Evolutionary conservation across 2,888 invertebrate species (phyloP).

Genomic region (Arctia plantaginis): DNA sequence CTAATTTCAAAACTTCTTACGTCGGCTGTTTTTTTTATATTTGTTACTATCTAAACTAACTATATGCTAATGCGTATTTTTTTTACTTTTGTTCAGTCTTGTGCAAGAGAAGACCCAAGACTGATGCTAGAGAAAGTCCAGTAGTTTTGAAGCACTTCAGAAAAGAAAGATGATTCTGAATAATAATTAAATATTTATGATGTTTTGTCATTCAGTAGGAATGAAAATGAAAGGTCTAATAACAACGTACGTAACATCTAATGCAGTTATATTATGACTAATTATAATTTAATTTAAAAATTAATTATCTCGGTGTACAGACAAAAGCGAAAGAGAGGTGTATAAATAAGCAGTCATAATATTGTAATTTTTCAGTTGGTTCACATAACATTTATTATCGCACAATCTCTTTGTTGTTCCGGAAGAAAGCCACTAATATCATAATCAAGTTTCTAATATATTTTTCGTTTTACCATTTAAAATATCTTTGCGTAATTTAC

Average conservation of each 20-base stretch:
- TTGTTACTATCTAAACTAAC: not conserved
- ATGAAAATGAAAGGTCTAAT: constrained; percentile 1
- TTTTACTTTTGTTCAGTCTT: not conserved
- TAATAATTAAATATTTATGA: constrained; percentile 1
- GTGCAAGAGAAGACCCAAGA: not conserved
- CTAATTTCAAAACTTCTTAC: not conserved
- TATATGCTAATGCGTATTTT: not conserved
- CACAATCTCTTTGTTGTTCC: not conserved
- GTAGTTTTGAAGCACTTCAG: not conserved
- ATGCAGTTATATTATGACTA: constrained; percentile 17
- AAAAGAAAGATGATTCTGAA: not conserved
- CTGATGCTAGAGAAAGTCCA: not conserved
- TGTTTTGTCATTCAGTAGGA: no score
- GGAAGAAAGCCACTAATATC: not conserved
- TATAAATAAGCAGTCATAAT: constrained; percentile 12
- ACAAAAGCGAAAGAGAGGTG: not conserved
- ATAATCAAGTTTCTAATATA: not conserved
- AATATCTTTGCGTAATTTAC: not conserved
- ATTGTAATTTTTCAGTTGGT: constrained; percentile 7
- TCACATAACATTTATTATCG: constrained; percentile 5
- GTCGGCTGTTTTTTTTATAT: not conserved
- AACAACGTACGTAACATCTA: constrained; percentile 7
- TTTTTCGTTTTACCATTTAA: not conserved
- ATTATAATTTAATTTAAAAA: not conserved
- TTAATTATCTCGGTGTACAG: constrained; percentile 5